Evolutionary conservation across 2,888 invertebrate genomes (phyloP), one percentile per base, ranked within the genome.

Genomic region (Dynastes grantii): DNA sequence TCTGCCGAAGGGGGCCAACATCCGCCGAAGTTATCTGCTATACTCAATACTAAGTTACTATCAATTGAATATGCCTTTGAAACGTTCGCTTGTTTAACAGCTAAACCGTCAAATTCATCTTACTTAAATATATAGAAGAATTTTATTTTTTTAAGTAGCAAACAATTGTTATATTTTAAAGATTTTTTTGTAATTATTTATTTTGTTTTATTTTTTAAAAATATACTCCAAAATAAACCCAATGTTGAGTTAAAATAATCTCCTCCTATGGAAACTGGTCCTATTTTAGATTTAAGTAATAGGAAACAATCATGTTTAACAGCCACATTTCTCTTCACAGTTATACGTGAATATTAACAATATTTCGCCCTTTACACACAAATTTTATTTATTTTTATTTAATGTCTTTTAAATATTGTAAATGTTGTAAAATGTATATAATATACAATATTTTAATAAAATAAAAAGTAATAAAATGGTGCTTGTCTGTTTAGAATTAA

Each of bases 61-160:
- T 80, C 82, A 78, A 78, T 87, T 71, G 86, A 85, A 71, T 85
- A 84, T 82, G 82, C 83, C 61, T 85, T 84, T 82, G 85, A 85
- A 65, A 87, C 85, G 13, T 86, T 87, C 81, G 86, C 83, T n/a
- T 84, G 84, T 79, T 77, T 84, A 9, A 81, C 81, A 4, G 79
- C 83, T 49, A 78, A 78, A 58, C 63, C 71, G 8, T 64, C 76
- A n/a, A 65, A 37, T 49, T 78, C 78, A 11, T 55, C 51, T 22
- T 68, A 76, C 70, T 70, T 76, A 51, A 70, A 63, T 61, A 68
- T 53, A 11, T 40, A 76, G 70, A n/a, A 45, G 3, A 8, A 11
- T 45, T 45, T 45, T 8, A 45, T 45, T 45, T 45, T 11, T 1
- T 45, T 45, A 45, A 63, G 27, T 63, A 32, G 29, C 4, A 63